phyloP scores from a whole-genome alignment of 2,797 vertebrate species.

The Malacoraja senta region DNA sequence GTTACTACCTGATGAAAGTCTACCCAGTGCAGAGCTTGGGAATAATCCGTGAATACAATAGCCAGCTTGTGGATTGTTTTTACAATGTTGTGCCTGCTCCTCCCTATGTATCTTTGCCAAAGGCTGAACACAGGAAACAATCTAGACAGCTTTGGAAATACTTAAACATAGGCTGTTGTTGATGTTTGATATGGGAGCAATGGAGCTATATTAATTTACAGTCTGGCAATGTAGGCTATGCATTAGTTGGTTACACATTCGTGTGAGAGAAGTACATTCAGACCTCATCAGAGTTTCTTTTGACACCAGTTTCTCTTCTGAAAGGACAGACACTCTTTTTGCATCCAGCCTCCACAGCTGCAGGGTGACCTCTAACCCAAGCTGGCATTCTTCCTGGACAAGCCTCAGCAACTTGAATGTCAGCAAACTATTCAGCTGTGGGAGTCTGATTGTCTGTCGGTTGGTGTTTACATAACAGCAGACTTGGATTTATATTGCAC shows the following conservation, averaged over 20 bases:
- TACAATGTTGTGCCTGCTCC: not conserved
- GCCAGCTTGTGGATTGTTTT: not conserved
- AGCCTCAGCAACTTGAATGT: not conserved
- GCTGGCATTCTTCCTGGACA: not conserved
- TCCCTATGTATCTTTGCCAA: constrained; percentile 24
- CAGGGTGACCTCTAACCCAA: not conserved
- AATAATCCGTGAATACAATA: not conserved
- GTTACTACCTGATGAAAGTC: not conserved
- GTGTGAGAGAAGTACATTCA: not conserved
- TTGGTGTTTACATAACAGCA: not conserved
- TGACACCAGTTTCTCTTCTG: not conserved
- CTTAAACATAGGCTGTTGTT: constrained; percentile 22
- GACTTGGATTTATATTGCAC: not conserved
- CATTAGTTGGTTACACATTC: not conserved
- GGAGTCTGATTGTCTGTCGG: not conserved
- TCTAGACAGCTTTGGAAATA: constrained; percentile 24
- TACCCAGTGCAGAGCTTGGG: not conserved
- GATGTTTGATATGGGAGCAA: constrained; percentile 19
- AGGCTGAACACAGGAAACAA: constrained; percentile 7
- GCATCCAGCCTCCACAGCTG: not conserved
- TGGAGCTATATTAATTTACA: constrained; percentile 7
- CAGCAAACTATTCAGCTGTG: not conserved
- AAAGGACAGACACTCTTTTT: not conserved
- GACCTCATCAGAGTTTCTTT: not conserved
- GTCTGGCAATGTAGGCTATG: not conserved